Base-by-base conservation (phyloP, 2,113 vertebrate genomes). In the Calyptomena viridis region DNA sequence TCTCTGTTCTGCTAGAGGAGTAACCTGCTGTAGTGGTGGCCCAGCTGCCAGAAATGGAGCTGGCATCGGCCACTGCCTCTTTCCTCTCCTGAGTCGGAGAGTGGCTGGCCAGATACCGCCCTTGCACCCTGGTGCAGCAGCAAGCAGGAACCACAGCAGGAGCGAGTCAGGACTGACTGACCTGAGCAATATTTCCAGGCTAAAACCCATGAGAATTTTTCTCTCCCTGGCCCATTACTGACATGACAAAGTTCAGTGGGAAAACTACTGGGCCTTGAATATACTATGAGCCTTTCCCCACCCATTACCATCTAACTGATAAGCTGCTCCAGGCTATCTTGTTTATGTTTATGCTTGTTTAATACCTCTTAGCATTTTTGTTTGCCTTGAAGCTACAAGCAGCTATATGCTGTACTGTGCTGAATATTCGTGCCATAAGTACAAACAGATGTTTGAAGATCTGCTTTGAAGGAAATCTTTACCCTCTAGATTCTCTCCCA, bases 381-480 rank as follows among this genome's bases (percentile, higher is more conserved):
- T 97, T 97, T 96, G 94, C 97, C 97, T 97, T 60, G 87, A 88
- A 98, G 97, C 97, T 91, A 66, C 10, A 89, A 95, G 96, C 97
- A 97, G 96, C 95, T 95, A 14, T 97, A 94, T 89, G 89, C 97
- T 58, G 73, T 59, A 97, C 83, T 69, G 63, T 91, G 91, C 96
- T 97, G 95, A 97, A 96, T 96, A 95, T 90, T 97, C 73, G 62
- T 90, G 79, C 90, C 84, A 2, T 87, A 76, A 97, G 92, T 97
- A 96, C 94, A 97, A 97, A 96, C 94, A 97, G 96, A 97, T 97
- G 96, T 94, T 75, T 90, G 90, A 91, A 97, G 96, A 94, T 96
- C 94, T 74, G 86, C 97, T 98, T 97, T 97, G 96, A 98, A 97
- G 96, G 73, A 82, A 81, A 47, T 64, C 46, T 80, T 66, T 87